A percentile compares a stretch with the other conserved stretches of the same genome.
Conservation (phyloP, 2,888 invertebrate species). For the Dicranocentrus wangi region DNA sequence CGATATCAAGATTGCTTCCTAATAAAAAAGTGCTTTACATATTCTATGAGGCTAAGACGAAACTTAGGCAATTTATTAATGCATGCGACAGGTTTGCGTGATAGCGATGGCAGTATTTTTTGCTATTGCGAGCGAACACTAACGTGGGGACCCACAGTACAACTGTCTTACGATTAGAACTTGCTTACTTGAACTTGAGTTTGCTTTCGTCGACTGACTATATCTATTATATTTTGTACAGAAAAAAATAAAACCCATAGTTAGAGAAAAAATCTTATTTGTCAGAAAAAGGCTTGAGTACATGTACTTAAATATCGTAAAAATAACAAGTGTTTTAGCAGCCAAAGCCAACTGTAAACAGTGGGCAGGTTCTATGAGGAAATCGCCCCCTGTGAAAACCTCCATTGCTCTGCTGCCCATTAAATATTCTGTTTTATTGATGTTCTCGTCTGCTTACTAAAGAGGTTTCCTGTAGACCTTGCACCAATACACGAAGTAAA, state of each 20-base stretch:
- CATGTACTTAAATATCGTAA: not conserved
- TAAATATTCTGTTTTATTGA: constrained; percentile 7
- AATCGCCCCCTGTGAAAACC: not conserved
- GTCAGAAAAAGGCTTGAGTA: not conserved
- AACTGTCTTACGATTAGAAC: not conserved
- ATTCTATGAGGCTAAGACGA: not conserved
- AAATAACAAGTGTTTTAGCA: not conserved
- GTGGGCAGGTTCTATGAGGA: not conserved
- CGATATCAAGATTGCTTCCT: too few species aligned
- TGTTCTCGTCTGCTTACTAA: not conserved
- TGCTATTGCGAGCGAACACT: not conserved
- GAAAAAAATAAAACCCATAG: too few species aligned
- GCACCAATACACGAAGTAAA: not conserved
- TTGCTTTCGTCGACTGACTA: not conserved
- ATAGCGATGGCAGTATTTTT: not conserved
- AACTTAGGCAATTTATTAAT: constrained; percentile 39
- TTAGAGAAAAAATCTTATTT: constrained; percentile 3
- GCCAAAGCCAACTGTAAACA: not conserved
- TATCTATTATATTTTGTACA: too few species aligned
- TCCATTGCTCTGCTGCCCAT: not conserved
- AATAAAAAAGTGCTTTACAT: not conserved
- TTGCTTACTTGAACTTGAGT: not conserved
- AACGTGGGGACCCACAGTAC: not conserved
- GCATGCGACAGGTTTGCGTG: constrained; percentile 58
- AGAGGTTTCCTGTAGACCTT: not conserved